These are phyloP conservation scores for Asarcornis scutulata DNA, from an alignment of 2,113 vertebrate genomes.

Conservation along the genomic window DNA sequence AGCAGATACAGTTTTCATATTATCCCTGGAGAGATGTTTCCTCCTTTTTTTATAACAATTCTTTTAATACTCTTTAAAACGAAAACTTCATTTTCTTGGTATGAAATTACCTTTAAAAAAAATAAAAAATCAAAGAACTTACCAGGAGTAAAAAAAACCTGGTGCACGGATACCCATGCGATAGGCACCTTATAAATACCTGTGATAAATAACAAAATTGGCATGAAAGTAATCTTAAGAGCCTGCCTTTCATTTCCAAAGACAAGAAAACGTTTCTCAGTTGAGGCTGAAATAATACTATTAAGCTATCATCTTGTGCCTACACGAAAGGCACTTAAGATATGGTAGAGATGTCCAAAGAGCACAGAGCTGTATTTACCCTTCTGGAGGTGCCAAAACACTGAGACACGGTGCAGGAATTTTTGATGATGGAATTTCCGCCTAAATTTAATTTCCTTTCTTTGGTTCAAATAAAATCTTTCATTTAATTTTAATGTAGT, in stretches of 20 bases:
- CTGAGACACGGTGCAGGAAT: background rate
- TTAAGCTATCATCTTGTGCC: background rate
- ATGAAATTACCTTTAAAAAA: background rate
- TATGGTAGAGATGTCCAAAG: background rate
- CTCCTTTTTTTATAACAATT: background rate
- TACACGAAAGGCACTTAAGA: background rate
- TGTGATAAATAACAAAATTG: background rate
- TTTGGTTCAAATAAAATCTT: slow-evolving; percentile 6
- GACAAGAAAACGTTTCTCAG: background rate
- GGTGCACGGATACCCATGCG: background rate
- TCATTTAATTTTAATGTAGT: background rate
- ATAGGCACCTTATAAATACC: slow-evolving; percentile 34
- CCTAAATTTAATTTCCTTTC: slow-evolving; percentile 43
- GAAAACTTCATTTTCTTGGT: slow-evolving; percentile 17
- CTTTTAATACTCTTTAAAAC: slow-evolving; percentile 18
- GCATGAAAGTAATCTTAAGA: background rate
- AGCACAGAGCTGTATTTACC: background rate
- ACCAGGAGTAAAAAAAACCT: background rate
- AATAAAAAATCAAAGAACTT: background rate
- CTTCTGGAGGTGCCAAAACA: background rate
- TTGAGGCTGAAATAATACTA: background rate
- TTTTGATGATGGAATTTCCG: slow-evolving; percentile 2
- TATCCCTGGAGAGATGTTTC: slow-evolving; percentile 4
- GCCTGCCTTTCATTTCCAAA: background rate
- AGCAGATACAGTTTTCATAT: background rate